phyloP scores from a whole-genome alignment of 2,888 invertebrate genomes.

The Agonopterix arenella region DNA sequence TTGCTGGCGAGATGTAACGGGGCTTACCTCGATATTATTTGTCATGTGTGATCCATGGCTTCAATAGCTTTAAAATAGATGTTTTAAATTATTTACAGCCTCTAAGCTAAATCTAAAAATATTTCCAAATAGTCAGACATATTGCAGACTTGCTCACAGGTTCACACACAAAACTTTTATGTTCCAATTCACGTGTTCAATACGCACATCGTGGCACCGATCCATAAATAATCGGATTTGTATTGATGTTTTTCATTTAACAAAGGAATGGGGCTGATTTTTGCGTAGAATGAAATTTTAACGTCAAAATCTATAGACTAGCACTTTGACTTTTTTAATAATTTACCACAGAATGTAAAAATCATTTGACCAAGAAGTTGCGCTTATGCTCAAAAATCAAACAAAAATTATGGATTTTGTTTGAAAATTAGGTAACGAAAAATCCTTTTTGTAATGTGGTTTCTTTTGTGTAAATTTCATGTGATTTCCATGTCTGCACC shows the following conservation, averaged over 20 bases:
- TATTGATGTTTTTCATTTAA: slow-evolving; percentile 22
- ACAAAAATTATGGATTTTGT: too few relatives aligned
- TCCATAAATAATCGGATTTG: slow-evolving; percentile 19
- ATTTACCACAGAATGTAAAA: not conserved
- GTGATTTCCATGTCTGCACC: too few relatives aligned
- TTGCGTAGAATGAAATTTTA: slow-evolving; percentile 42
- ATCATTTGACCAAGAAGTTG: too few relatives aligned
- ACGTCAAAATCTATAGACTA: slow-evolving; percentile 12
- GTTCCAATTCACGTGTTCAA: slow-evolving; percentile 34
- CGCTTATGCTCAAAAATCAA: too few relatives aligned
- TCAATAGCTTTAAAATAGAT: slow-evolving; percentile 39
- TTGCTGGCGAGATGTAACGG: slow-evolving; percentile 21
- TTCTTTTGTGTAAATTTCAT: too few relatives aligned
- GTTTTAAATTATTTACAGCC: slow-evolving; percentile 38
- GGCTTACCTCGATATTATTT: slow-evolving; percentile 51
- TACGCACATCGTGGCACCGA: slow-evolving; percentile 33
- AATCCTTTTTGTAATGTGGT: too few relatives aligned
- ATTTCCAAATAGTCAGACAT: slow-evolving; percentile 76
- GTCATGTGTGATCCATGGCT: slow-evolving; percentile 64
- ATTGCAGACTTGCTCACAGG: slow-evolving; percentile 71
- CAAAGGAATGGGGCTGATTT: slow-evolving; percentile 12
- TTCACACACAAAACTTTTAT: slow-evolving; percentile 50
- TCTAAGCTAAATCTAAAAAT: slow-evolving; percentile 70
- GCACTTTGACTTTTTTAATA: not conserved
- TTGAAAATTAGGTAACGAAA: too few relatives aligned